Conservation (phyloP, 1,140 invertebrate genomes). For the Lordiphosa clarofinis region DNA sequence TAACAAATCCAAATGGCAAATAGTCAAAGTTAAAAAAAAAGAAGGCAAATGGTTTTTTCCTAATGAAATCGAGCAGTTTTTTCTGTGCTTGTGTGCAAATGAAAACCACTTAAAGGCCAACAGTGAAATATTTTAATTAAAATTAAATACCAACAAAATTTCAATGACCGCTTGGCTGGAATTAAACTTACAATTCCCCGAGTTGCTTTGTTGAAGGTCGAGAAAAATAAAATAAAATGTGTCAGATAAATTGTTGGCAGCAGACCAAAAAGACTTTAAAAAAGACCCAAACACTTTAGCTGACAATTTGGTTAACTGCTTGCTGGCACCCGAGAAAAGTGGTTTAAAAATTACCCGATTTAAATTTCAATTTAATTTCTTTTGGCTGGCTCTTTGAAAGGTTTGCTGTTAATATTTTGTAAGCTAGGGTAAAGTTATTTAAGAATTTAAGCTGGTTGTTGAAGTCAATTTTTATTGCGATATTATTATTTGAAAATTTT, state of each 20-base stretch:
- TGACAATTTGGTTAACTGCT: no score
- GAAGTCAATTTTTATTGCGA: no score
- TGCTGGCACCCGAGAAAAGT: conserved; percentile 20
- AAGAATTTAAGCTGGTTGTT: no score
- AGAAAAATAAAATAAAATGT: conserved; percentile 35
- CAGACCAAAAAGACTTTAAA: neutral
- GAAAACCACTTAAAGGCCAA: conserved; percentile 22
- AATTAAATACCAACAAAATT: conserved; percentile 21
- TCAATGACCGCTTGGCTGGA: conserved; percentile 48
- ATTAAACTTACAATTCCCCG: conserved; percentile 51
- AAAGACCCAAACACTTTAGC: no score
- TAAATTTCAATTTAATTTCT: conserved; percentile 31
- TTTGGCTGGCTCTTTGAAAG: neutral
- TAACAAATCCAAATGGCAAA: conserved; percentile 5
- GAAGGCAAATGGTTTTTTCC: conserved; percentile 18
- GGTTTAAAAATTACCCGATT: conserved; percentile 30
- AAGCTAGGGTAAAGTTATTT: no score
- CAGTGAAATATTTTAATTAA: conserved; percentile 49
- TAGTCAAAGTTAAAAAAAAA: neutral
- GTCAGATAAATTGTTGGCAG: conserved; percentile 16
- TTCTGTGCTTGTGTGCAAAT: neutral
- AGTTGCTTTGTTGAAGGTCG: conserved; percentile 20
- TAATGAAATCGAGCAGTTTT: conserved; percentile 5
- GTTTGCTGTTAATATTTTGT: no score
- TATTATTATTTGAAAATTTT: no score